A percentile compares a stretch with the other conserved stretches of the same genome.
Evolutionary conservation across 2,113 vertebrate species (phyloP).

Genomic region (Eubucco bourcierii): DNA sequence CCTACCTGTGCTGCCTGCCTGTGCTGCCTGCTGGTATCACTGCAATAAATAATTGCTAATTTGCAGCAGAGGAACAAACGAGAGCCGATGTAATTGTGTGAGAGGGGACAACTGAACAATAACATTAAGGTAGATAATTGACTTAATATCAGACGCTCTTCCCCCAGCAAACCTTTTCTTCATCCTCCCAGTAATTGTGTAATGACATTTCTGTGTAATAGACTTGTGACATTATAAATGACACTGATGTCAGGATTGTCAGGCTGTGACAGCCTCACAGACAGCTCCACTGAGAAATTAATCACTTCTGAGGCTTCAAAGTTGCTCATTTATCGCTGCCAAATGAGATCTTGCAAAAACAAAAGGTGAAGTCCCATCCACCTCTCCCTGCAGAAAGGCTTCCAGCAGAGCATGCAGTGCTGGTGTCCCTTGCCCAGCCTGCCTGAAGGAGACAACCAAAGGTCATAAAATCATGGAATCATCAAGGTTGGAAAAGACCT

Average conservation of each 20-base stretch:
- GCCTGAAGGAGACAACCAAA: background rate
- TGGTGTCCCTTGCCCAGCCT: background rate
- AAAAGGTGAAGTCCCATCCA: background rate
- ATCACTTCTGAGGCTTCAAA: slow-evolving; percentile 76
- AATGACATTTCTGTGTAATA: slow-evolving; percentile 78
- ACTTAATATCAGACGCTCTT: slow-evolving; percentile 54
- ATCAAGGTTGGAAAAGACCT: too few relatives aligned
- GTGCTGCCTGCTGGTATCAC: slow-evolving; percentile 5
- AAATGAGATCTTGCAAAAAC: slow-evolving; percentile 70
- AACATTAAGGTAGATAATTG: slow-evolving; percentile 61
- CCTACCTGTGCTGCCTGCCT: slow-evolving; percentile 44
- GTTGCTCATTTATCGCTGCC: slow-evolving; percentile 77
- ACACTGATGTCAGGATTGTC: slow-evolving; percentile 77
- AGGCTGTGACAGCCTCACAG: slow-evolving; percentile 73
- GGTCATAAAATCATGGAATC: too few relatives aligned
- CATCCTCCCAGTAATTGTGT: slow-evolving; percentile 72
- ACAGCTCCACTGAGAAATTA: slow-evolving; percentile 78
- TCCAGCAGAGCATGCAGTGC: background rate
- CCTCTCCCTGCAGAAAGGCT: background rate
- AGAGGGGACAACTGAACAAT: slow-evolving; percentile 53
- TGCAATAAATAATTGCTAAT: slow-evolving; percentile 71
- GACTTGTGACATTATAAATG: slow-evolving; percentile 81
- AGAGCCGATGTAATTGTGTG: slow-evolving; percentile 47
- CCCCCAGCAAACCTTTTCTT: slow-evolving; percentile 27
- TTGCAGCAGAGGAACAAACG: slow-evolving; percentile 66